These are phyloP conservation scores for Rhorus exstirpatorius DNA, from an alignment of 2,888 invertebrate genomes.

Conservation along the genomic window DNA sequence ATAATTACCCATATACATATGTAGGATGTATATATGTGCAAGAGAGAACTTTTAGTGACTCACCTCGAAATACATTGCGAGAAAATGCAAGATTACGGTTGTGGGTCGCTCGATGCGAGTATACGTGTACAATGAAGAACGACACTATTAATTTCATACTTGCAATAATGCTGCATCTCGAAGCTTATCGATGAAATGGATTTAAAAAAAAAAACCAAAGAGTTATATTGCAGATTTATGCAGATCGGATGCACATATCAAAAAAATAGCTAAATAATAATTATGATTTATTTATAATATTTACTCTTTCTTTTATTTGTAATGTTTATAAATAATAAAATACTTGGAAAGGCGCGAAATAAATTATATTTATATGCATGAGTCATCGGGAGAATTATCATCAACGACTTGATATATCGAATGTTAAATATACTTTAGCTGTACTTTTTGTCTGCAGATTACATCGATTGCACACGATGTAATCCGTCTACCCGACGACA, in stretches of 20 bases:
- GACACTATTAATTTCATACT: conserved; percentile 31
- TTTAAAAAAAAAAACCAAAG: conserved; percentile 13
- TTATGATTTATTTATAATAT: too few relatives aligned
- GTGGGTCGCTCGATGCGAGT: conserved; percentile 18
- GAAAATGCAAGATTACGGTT: conserved; percentile 8
- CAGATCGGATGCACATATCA: not conserved
- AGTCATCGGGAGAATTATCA: too few relatives aligned
- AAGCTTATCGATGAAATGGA: not conserved
- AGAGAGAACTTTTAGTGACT: not conserved
- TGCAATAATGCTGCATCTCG: conserved; percentile 10
- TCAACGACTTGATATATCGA: too few relatives aligned
- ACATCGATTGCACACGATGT: too few relatives aligned
- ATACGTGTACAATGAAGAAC: conserved; percentile 30
- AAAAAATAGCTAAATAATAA: too few relatives aligned
- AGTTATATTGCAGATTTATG: not conserved
- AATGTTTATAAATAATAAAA: too few relatives aligned
- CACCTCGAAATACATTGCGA: conserved; percentile 12
- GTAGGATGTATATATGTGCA: not conserved
- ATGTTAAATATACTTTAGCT: too few relatives aligned
- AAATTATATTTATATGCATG: too few relatives aligned
- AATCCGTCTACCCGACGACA: too few relatives aligned
- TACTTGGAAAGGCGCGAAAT: too few relatives aligned
- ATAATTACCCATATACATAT: not conserved
- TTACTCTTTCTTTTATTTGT: too few relatives aligned
- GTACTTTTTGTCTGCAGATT: too few relatives aligned